phyloP scores from a whole-genome alignment of 2,113 vertebrate species.

The Sula dactylatra region DNA sequence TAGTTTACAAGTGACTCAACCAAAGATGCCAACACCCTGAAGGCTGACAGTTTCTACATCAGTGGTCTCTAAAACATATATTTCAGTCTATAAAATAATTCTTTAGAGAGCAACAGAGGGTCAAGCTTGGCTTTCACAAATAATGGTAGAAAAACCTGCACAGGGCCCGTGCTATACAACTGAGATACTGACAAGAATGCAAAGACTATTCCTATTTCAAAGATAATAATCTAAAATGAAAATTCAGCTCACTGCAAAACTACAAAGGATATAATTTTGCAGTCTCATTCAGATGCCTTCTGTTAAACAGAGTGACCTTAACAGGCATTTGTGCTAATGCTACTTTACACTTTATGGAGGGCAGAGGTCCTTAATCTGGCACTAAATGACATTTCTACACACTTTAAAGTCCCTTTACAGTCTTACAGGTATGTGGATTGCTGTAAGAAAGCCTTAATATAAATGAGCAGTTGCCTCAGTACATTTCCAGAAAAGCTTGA shows the following conservation, averaged over 20 bases:
- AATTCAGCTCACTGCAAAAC: not conserved
- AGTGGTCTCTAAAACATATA: constrained; percentile 7
- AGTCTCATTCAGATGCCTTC: not conserved
- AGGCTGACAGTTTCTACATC: constrained; percentile 46
- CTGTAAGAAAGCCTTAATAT: not conserved
- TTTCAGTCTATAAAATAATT: not conserved
- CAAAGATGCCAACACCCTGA: not conserved
- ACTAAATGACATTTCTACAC: not conserved
- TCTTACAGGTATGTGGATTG: not conserved
- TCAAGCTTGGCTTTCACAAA: not conserved
- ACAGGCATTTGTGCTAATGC: not conserved
- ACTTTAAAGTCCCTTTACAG: not conserved
- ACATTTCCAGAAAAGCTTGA: not conserved
- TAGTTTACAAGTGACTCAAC: constrained; percentile 11
- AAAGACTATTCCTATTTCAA: not conserved
- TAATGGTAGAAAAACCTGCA: not conserved
- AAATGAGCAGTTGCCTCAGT: not conserved
- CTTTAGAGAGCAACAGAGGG: not conserved
- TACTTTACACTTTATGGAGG: not conserved
- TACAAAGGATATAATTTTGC: not conserved
- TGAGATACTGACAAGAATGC: not conserved
- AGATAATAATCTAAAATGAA: not conserved
- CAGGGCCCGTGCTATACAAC: too few species aligned
- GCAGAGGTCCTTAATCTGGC: not conserved
- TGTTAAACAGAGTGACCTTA: not conserved